Evolutionary conservation across 2,888 invertebrate species (phyloP).

Genomic region (Drosophila incognita): DNA sequence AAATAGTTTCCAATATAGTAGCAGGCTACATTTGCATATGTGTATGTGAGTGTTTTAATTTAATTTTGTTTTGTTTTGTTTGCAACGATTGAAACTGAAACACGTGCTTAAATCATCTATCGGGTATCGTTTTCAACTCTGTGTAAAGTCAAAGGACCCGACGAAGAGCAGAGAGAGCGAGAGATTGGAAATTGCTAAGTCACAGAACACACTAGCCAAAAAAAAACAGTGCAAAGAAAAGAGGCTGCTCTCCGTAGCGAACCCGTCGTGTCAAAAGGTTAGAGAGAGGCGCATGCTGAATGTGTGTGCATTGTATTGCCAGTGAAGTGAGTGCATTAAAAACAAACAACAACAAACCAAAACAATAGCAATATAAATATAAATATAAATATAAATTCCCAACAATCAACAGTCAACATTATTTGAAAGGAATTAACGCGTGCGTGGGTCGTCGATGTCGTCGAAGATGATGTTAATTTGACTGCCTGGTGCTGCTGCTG

Average conservation of each 20-base stretch:
- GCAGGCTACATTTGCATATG: not conserved
- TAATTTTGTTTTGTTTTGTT: constrained; percentile 33
- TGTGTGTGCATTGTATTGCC: constrained; percentile 9
- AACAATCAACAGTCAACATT: not conserved
- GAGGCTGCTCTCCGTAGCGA: constrained; percentile 2
- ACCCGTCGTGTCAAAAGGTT: constrained; percentile 22
- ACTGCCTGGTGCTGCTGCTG: constrained; percentile 28
- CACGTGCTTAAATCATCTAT: constrained; percentile 58
- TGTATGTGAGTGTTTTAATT: not conserved
- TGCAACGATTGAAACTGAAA: constrained; percentile 49
- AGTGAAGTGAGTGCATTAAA: constrained; percentile 32
- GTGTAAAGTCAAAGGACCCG: constrained; percentile 40
- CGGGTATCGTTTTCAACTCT: constrained; percentile 30
- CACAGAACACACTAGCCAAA: constrained; percentile 39
- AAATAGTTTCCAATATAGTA: constrained; percentile 2
- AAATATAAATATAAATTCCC: not conserved
- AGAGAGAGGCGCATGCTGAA: constrained; percentile 57
- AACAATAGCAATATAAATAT: constrained; percentile 1
- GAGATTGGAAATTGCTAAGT: constrained; percentile 54
- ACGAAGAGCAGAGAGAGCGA: not conserved
- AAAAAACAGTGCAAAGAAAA: constrained; percentile 25
- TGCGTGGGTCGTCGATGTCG: constrained; percentile 15
- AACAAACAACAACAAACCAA: constrained; percentile 11
- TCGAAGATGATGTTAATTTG: constrained; percentile 22
- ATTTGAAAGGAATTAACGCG: not conserved